Evolutionary conservation across 1,140 invertebrate species (phyloP), one percentile per base, ranked within the genome.

Genomic region (Scaptomyza hsui): DNA sequence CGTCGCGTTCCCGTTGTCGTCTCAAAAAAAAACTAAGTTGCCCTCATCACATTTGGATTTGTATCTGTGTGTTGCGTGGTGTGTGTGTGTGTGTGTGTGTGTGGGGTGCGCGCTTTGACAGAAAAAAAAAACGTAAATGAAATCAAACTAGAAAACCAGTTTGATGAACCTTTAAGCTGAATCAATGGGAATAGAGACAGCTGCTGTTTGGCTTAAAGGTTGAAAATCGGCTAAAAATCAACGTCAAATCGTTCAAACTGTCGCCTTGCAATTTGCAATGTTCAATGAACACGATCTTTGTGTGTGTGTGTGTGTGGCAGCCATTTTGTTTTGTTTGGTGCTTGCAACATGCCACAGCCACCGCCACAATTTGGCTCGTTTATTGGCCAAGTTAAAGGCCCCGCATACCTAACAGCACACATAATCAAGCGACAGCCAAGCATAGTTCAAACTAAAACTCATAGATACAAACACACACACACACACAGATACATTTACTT

Each of bases 111-210:
- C 63, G 44, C 71, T 63, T 51, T 39, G 52, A 65, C 39, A 51
- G 60, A 52, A 21, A 53, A 53, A 57, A 60, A 51, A 56, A 49
- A n/a, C n/a, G 49, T 70, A 70, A 64, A 21, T 26, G 16, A 55
- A 55, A 42, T 26, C 41, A 41, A 55, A 55, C 52, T 55, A 29
- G 6, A 77, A 89, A 90, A 90, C 89, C 89, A 90, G 89, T 90
- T 90, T 90, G 90, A 90, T 90, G 89, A 90, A 90, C 89, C 72
- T 90, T 85, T 88, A 81, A 86, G 70, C 77, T 81, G 48, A 79
- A 56, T 68, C 75, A 71, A 68, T 73, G 70, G 69, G 64, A 67
- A 55, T 72, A 19, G 15, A 60, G 37, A 68, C 56, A 61, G 62
- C 53, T 73, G 47, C 39, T 52, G 51, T 15, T 39, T 60, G 59